Evolutionary conservation across 2,888 invertebrate species (phyloP), one percentile per base, ranked within the genome.

Genomic region (Omphaloscelis lunosa): DNA sequence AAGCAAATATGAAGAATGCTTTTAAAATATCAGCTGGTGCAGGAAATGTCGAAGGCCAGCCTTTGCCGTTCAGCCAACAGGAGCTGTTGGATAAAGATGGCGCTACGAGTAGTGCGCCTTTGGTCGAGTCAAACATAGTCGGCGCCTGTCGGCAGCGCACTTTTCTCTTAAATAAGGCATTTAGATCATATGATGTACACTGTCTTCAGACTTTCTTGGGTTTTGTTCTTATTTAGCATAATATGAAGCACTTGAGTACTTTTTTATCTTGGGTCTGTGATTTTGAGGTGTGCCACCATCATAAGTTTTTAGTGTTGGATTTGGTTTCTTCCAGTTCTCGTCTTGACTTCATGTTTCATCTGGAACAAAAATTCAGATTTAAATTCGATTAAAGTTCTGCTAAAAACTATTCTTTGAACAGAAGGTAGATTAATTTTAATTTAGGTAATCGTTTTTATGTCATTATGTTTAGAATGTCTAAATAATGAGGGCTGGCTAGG

Each of bases 31-130:
- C 98, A 12, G 98, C 97, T 72, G 98, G 97, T 59, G 97, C 97
- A 74, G 98, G 97, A 80, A 97, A 97, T 3, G 97, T 95, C 20
- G 98, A 97, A 68, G 98, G 97, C 93, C 97, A 98, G 82, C 97
- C 97, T 89, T 97, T 97, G 62, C 94, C 95, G 83, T 98, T 97
- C 93, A 98, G 97, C 95, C 98, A 97, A 94, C 98, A 98, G 90
- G 98, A 98, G 94, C 98, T 98, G 96, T 98, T 98, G 93, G 98
- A 98, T 75, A 98, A 97, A 88, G 98, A 97, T 85, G 98, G 98
- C 92, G 98, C 98, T 92, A 98, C 97, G 91, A 98, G 97, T 95
- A 98, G 97, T 92, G 98, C 97, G 94, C 97, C 97, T 95, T 97
- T 98, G 88, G 96, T 96, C 95, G 97, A 97, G 95, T 97, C 97